phyloP scores from a whole-genome alignment of 1,140 invertebrate genomes.

The Sycophaga agraensis region DNA sequence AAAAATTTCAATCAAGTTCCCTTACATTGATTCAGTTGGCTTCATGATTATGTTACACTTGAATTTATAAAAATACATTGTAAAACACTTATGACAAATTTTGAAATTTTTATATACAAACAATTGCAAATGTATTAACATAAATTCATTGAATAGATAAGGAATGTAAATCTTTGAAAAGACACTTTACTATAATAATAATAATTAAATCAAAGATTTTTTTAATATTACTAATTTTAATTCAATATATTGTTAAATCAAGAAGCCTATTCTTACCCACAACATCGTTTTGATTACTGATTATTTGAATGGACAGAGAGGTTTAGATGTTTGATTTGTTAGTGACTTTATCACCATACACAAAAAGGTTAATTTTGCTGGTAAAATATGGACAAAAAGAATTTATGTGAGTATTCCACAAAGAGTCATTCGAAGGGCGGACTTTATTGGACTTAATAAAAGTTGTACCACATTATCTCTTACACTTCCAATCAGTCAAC shows the following conservation, averaged over 20 bases:
- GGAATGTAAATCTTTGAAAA: background rate
- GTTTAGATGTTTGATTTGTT: constrained; percentile 17
- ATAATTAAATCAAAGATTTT: background rate
- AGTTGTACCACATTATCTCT: constrained; percentile 27
- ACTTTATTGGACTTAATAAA: constrained; percentile 19
- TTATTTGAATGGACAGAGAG: constrained; percentile 11
- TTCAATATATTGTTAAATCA: background rate
- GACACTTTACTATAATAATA: background rate
- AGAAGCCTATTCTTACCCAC: background rate
- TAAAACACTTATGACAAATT: background rate
- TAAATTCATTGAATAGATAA: background rate
- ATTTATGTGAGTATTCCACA: constrained; percentile 13
- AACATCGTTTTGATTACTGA: no score
- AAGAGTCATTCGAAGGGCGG: constrained; percentile 25
- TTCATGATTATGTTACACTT: background rate
- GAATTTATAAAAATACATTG: no score
- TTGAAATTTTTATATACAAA: no score
- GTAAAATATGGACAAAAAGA: constrained; percentile 13
- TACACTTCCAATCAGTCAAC: background rate
- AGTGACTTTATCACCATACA: constrained; percentile 19
- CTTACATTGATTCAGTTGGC: constrained; percentile 13
- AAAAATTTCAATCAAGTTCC: constrained; percentile 34
- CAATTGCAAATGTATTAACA: no score
- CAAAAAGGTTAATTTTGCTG: constrained; percentile 23
- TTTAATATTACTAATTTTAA: background rate